Percentiles rank a stretch among this genome's conserved stretches.
Conservation (phyloP, 2,113 vertebrate genomes). For the Rostratula benghalensis region DNA sequence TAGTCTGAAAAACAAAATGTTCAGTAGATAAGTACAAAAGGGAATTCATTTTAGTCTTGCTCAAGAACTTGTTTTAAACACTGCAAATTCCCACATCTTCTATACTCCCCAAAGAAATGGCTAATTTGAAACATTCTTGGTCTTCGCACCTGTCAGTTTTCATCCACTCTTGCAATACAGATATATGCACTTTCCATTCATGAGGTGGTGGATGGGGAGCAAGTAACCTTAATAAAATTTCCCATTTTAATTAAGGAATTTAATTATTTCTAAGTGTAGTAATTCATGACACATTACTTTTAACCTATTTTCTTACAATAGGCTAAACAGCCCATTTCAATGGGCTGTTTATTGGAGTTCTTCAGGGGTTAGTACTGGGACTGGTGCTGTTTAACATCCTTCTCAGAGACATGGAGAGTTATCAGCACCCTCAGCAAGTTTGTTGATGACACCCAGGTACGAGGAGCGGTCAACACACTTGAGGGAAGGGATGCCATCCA, state of each 20-base stretch:
- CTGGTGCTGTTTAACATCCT: not conserved
- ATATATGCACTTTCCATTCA: not conserved
- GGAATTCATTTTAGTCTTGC: not conserved
- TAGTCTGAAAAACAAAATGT: not conserved
- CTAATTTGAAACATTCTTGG: not conserved
- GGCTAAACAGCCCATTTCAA: not conserved
- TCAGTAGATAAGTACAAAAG: not conserved
- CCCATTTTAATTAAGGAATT: not conserved
- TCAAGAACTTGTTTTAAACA: not conserved
- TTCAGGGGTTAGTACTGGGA: not conserved
- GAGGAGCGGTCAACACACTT: not conserved
- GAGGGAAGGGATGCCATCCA: not conserved
- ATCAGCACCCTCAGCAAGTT: not conserved
- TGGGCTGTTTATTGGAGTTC: not conserved
- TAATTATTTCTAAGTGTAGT: not conserved
- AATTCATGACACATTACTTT: not conserved
- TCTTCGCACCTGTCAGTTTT: not conserved
- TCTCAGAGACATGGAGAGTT: not conserved
- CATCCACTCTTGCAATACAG: not conserved
- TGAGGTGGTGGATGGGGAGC: not conserved
- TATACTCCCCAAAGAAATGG: not conserved
- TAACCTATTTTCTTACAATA: not conserved
- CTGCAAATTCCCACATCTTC: not conserved
- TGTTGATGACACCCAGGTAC: not conserved
- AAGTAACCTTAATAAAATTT: not conserved